Conservation (phyloP, 2,888 invertebrate species). For the Thera obeliscata region DNA sequence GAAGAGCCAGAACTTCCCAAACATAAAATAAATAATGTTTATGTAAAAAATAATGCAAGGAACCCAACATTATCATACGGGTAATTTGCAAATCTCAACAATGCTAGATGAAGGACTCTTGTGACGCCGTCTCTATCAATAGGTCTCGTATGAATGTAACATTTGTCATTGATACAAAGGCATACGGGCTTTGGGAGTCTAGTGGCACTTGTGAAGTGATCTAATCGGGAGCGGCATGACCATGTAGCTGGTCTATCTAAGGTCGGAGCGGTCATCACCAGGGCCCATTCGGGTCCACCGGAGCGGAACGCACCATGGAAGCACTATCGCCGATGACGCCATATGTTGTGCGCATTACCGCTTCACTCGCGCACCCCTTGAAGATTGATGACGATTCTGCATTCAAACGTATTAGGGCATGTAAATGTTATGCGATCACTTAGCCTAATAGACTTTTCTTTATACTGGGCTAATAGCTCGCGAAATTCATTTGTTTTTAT, state of each 20-base stretch:
- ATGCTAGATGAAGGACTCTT: conserved; percentile 41
- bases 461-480: conserved; percentile 54
- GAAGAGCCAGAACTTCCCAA: background rate
- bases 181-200: conserved; percentile 53
- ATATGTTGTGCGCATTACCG: conserved; percentile 80
- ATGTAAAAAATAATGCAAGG: background rate
- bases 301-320: conserved; percentile 63
- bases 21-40: background rate
- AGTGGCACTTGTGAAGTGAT: conserved; percentile 68
- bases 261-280: conserved; percentile 58
- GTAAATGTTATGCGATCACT: conserved; percentile 82
- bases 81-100: conserved; percentile 63
- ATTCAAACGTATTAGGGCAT: conserved; percentile 81
- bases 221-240: conserved; percentile 55
- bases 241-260: conserved; percentile 47
- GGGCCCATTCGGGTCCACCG: conserved; percentile 62
- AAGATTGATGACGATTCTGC: conserved; percentile 80
- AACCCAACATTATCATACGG: conserved; percentile 54
- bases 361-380: conserved; percentile 64
- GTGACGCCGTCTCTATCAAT: conserved; percentile 30
- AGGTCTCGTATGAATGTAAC: conserved; percentile 46
- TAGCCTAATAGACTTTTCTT: conserved; percentile 53
- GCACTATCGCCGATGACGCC: conserved; percentile 63
- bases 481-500: conserved; percentile 56
- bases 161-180: conserved; percentile 60